Conservation (phyloP, 2,888 invertebrate species). For the Cheilosia variabilis region DNA sequence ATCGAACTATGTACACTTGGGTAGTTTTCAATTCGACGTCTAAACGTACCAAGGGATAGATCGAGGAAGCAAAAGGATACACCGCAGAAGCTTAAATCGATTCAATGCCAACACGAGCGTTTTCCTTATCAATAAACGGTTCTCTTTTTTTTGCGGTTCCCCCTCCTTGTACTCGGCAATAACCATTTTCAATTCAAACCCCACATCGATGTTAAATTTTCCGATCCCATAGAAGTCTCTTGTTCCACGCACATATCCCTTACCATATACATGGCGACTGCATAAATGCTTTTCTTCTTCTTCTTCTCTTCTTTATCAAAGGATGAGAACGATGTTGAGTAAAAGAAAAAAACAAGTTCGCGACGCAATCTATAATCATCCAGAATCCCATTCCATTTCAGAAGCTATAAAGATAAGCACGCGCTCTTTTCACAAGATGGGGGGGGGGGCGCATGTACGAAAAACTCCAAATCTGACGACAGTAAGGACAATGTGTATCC, state of each 20-base stretch:
- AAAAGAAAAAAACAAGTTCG: slow-evolving; percentile 26
- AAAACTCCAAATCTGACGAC: slow-evolving; percentile 13
- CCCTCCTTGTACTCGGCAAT: slow-evolving; percentile 12
- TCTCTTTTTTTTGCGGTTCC: slow-evolving; percentile 12
- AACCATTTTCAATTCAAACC: slow-evolving; percentile 55
- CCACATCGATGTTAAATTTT: slow-evolving; percentile 48
- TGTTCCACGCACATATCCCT: slow-evolving; percentile 28
- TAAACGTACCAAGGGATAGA: neutral
- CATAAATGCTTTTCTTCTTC: neutral
- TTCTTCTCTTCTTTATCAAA: slow-evolving; percentile 22
- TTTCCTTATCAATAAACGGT: slow-evolving; percentile 64
- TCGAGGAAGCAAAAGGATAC: neutral
- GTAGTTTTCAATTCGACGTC: slow-evolving; percentile 6
- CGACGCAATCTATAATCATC: slow-evolving; percentile 63
- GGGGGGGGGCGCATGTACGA: neutral
- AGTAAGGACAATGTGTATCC: slow-evolving; percentile 45
- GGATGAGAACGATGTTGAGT: slow-evolving; percentile 10
- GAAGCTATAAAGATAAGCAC: slow-evolving; percentile 64
- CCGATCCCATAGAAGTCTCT: slow-evolving; percentile 24
- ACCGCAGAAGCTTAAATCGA: slow-evolving; percentile 52
- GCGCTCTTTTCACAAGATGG: slow-evolving; percentile 23
- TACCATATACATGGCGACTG: neutral
- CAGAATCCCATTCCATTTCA: slow-evolving; percentile 54
- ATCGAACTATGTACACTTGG: neutral
- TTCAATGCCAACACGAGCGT: slow-evolving; percentile 48